phyloP scores from a whole-genome alignment of 1,140 invertebrate genomes.

The Rhopalosiphum maidis region DNA sequence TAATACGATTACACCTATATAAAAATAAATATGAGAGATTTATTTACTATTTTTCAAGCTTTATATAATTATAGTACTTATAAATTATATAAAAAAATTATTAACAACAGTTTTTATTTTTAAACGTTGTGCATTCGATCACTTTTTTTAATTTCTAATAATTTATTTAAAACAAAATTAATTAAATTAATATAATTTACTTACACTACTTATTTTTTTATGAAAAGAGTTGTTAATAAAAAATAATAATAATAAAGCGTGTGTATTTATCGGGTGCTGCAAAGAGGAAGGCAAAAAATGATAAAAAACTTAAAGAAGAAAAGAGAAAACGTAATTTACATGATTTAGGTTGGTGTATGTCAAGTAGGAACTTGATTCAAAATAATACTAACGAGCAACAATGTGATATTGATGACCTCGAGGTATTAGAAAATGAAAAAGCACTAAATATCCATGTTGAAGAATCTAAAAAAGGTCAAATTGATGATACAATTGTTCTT shows the following conservation, averaged over 20 bases:
- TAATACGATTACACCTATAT: no score
- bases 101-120: no score
- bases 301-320: background rate
- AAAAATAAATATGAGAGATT: no score
- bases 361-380: background rate
- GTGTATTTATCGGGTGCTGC: slow-evolving; percentile 2
- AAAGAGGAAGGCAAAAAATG: background rate
- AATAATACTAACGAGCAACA: background rate
- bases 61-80: no score
- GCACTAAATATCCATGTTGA: background rate
- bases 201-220: background rate
- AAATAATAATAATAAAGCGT: background rate
- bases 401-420: background rate
- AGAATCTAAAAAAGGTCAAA: background rate
- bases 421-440: slow-evolving; percentile 10
- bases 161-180: no score
- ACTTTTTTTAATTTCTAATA: no score
- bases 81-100: no score
- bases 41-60: no score
- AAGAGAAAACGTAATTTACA: background rate
- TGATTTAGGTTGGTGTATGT: background rate
- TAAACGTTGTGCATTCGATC: no score
- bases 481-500: background rate
- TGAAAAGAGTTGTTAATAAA: slow-evolving; percentile 13
- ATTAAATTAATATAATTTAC: no score